Base-by-base conservation (phyloP, 1,140 invertebrate species). In the Paralvinella palmiformis region DNA sequence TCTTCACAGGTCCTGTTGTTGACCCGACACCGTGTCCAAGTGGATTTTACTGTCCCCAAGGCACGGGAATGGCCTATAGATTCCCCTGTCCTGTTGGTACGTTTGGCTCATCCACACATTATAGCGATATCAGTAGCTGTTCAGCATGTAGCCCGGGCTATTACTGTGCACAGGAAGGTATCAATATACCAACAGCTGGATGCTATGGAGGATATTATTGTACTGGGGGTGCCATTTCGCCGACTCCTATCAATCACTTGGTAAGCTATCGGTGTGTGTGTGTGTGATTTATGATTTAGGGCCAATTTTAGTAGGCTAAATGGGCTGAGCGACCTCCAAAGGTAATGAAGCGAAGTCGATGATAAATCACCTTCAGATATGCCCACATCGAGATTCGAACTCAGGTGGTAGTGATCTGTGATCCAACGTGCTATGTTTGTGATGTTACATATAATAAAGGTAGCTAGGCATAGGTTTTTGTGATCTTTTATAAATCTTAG, bases 161-260 rank as follows among this genome's bases (percentile, higher is more conserved):
- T 44, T 79, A 79, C 63, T 79, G 77, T 69, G 72, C 56, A 0
- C 57, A 48, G 24, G 68, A 68, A 33, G 77, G 75, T n/a, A 69
- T 75, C 62, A 69, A 64, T 15, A 65, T 68, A 17, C 68, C 72
- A n/a, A 68, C 73, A 6, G 75, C 71, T 10, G 48, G 63, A 27
- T 79, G 77, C 65, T 62, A 63, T 52, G 62, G 62, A 15, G 75
- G 77, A 32, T 77, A 75, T 63, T 79, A 77, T 65, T 79, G 77
- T 62, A 75, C 77, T 27, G 71, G 69, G 36, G 74, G 76, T 58
- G 70, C 73, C 27, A 70, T 68, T 7, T 73, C 67, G 15, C 68
- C 63, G n/a, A 69, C 45, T 75, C 77, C 59, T 57, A 68, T 72
- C 15, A 52, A 69, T 53, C 70, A 78, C 58, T 63, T 69, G 44